phyloP scores from a whole-genome alignment of 2,797 vertebrate genomes.

The Scarus forsteni region DNA sequence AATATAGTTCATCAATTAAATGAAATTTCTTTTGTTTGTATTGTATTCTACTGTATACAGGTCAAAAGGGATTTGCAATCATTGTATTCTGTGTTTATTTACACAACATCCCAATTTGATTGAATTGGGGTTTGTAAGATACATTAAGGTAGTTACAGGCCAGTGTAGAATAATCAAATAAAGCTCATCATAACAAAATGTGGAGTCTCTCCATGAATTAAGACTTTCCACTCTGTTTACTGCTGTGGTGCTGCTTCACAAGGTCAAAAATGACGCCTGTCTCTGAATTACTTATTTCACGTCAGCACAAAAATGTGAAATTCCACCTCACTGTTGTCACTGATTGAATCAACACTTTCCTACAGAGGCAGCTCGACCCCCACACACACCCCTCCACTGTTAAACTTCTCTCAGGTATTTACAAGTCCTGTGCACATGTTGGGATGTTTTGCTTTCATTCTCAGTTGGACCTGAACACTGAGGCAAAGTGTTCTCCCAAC shows the following conservation, averaged over 20 bases:
- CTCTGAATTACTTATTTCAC: slow-evolving; percentile 3
- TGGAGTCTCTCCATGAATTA: no score
- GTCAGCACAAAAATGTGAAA: slow-evolving; percentile 11
- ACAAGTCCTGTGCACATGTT: slow-evolving; percentile 11
- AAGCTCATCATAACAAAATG: no score
- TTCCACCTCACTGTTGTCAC: neutral
- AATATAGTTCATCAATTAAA: no score
- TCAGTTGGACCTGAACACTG: slow-evolving; percentile 59
- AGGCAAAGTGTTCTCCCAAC: slow-evolving; percentile 63
- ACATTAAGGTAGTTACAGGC: neutral
- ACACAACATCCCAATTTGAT: neutral
- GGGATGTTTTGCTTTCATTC: slow-evolving; percentile 63
- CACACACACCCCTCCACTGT: slow-evolving; percentile 2
- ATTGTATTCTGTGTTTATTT: no score
- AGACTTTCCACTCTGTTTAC: neutral
- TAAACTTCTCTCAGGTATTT: slow-evolving; percentile 62
- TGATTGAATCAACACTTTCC: slow-evolving; percentile 12
- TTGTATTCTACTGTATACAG: no score
- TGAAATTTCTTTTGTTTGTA: no score
- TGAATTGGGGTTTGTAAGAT: neutral
- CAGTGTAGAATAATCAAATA: no score
- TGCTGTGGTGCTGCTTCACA: neutral
- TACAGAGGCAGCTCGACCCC: slow-evolving; percentile 1
- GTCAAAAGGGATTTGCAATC: no score
- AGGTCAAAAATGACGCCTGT: neutral